Base-by-base conservation (phyloP, 2,113 vertebrate species). In the Elgaria multicarinata region DNA sequence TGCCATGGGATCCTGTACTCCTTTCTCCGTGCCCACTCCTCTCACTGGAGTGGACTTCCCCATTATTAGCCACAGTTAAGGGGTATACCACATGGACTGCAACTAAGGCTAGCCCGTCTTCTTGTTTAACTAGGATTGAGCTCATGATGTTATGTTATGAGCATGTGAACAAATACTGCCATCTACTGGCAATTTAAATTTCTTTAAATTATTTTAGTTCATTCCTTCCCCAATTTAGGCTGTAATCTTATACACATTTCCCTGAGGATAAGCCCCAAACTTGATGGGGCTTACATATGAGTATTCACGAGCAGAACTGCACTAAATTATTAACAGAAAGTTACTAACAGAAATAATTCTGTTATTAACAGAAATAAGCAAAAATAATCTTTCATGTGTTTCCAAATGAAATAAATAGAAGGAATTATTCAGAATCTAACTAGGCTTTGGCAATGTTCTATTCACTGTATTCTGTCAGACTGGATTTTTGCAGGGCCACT, bases 141-240 rank as follows among this genome's bases (percentile, higher is more conserved):
- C n/a, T n/a, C n/a, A n/a, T n/a, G n/a, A n/a, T n/a, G n/a, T n/a
- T 39, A 42, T 42, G 55, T 39, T 12, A 46, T 77, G 42, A 4
- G 7, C 6, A 81, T 12, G 5, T 14, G 36, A 24, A 33, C 39
- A 75, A 86, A 75, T 86, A n/a, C 66, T 81, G 87, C 78, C 78
- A 88, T 55, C 87, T 88, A 81, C 66, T 81, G 87, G 42, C 78
- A 71, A 39, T 88, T 88, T 88, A 39, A 4, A 22, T 53, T 74
- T 71, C 6, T 36, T 62, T 81, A 81, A 20, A 8, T 53, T 53
- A 5, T 53, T 72, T 6, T 28, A 53, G 24, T 36, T 69, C n/a
- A 64, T 6, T 39, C 28, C 22, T 53, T 6, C 18, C 18, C 22
- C 24, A 24, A 53, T 33, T 24, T 26, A 50, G 22, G 1, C 20